These are phyloP conservation scores for Pteronotus mesoamericanus DNA, from an alignment of 2,797 vertebrate species.

Conservation along the genomic window DNA sequence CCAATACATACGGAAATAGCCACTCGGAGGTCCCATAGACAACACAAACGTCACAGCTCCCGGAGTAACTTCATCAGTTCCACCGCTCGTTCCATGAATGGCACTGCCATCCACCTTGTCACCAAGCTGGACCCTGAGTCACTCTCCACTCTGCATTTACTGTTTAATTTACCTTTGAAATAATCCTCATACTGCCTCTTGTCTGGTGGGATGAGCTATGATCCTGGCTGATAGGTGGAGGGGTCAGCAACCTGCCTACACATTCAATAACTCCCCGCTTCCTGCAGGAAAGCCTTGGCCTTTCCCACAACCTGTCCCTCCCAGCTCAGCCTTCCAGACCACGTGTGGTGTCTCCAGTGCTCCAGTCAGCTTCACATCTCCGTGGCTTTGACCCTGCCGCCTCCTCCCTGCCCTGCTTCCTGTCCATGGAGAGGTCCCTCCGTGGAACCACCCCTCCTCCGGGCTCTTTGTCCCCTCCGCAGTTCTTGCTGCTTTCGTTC, in stretches of 20 bases:
- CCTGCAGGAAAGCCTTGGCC: neutral
- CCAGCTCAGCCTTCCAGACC: neutral
- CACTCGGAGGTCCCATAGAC: neutral
- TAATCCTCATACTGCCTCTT: neutral
- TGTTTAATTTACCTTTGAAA: neutral
- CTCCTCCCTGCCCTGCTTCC: neutral
- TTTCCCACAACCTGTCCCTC: neutral
- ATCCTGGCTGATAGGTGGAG: neutral
- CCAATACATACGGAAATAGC: neutral
- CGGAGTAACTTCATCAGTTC: neutral
- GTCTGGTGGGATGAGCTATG: neutral
- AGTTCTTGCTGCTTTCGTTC: neutral
- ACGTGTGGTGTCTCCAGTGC: neutral
- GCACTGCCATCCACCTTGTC: neutral
- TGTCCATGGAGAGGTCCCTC: neutral
- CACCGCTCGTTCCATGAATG: neutral
- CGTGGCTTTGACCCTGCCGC: neutral
- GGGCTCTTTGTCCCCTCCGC: neutral
- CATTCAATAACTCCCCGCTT: neutral
- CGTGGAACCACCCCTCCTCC: neutral
- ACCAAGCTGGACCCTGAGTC: neutral
- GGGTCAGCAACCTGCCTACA: accelerated
- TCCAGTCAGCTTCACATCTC: neutral
- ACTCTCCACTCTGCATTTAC: neutral
- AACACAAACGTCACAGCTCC: neutral